Conservation (phyloP, 2,797 vertebrate genomes). For the Phyllotis vaccarum region DNA sequence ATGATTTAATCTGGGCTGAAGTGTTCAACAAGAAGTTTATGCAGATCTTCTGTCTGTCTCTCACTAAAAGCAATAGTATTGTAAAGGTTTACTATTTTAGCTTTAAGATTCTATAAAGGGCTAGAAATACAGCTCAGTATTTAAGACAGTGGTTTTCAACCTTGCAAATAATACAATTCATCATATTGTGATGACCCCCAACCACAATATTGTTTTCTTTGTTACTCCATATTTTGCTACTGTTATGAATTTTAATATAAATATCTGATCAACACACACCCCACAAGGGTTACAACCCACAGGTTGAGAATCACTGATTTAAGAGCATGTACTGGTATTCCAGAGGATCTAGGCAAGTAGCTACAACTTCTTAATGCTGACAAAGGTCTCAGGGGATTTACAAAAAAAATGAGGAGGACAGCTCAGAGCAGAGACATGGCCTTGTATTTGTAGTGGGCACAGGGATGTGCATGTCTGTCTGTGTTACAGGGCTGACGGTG, state of each 20-base stretch:
- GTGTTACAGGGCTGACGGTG: conserved; percentile 94
- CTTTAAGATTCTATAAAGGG: conserved; percentile 20
- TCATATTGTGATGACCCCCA: background rate
- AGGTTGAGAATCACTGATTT: background rate
- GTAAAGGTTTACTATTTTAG: background rate
- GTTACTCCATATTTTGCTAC: background rate
- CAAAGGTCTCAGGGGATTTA: background rate
- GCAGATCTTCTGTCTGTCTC: background rate
- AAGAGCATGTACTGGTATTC: background rate
- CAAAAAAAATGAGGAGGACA: background rate
- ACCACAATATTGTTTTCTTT: background rate
- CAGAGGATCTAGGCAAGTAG: background rate
- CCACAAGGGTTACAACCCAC: background rate
- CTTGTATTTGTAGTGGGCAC: background rate
- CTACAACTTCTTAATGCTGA: background rate
- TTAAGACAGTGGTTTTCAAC: background rate
- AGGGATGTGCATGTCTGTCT: conserved; percentile 19
- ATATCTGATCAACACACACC: too few relatives aligned
- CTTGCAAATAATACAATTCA: too few relatives aligned
- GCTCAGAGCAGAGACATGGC: background rate
- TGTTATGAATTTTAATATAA: background rate
- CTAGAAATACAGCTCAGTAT: background rate
- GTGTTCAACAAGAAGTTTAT: conserved; percentile 19
- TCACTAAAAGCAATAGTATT: conserved; percentile 44
- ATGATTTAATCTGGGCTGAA: conserved; percentile 30